phyloP scores from a whole-genome alignment of 2,113 vertebrate species.

The Thermophis baileyi region DNA sequence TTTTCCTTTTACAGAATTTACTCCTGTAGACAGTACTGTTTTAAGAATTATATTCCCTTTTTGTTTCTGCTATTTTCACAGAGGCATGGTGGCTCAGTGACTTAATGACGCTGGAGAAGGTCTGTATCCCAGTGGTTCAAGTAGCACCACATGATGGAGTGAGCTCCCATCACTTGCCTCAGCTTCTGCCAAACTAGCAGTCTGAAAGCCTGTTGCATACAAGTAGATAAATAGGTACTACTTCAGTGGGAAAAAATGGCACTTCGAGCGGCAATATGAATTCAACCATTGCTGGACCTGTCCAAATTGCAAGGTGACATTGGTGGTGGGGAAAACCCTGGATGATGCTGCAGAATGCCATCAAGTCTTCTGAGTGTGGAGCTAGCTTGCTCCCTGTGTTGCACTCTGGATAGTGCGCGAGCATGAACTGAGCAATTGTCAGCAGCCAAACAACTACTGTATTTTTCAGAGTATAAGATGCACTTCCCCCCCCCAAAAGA shows the following conservation, averaged over 20 bases:
- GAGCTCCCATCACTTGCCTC: not conserved
- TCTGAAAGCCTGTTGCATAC: not conserved
- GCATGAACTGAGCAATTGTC: not conserved
- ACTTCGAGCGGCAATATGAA: not conserved
- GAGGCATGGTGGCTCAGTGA: not conserved
- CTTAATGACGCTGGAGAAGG: not conserved
- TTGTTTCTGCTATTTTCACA: not conserved
- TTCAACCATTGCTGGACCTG: not conserved
- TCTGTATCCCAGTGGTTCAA: not conserved
- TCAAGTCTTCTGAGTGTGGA: not conserved
- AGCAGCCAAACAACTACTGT: not conserved
- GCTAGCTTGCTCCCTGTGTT: not conserved
- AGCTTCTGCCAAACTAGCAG: not conserved
- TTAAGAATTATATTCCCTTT: not conserved
- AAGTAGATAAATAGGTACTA: not conserved
- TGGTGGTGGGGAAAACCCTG: not conserved
- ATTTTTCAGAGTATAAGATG: too few species aligned
- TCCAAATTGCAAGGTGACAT: not conserved
- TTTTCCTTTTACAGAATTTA: not conserved
- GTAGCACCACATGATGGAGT: not conserved
- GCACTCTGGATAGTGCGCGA: not conserved
- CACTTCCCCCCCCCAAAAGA: too few species aligned
- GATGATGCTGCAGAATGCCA: not conserved
- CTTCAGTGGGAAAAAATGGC: not conserved
- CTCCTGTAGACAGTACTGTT: not conserved